Evolutionary conservation across 2,888 invertebrate genomes (phyloP), one percentile per base, ranked within the genome.

Genomic region (Dermolepida albohirtum): DNA sequence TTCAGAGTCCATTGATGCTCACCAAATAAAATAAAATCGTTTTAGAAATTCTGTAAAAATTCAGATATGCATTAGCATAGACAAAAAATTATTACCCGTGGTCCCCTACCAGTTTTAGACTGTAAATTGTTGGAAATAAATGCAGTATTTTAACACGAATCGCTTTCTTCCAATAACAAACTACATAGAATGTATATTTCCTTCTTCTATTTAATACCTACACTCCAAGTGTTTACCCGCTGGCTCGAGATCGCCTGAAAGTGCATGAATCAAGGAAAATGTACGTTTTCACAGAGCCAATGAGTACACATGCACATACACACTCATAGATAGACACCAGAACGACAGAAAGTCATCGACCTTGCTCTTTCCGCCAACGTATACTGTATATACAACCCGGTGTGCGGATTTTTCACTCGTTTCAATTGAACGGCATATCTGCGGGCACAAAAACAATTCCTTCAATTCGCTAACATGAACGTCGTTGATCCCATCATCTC

Each of bases 301-400:
- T 22, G 4, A 22, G 22, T 17, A 11, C 16, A 49, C 10, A 34
- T 34, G 34, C 4, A 34, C 34, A 34, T 49, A 10, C 10, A 49
- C 49, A 41, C 34, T 34, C 8, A 8, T 34, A 34, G 34, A 54
- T 39, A 62, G 5, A 17, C 16, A 49, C 47, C 29, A 16, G 34
- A 49, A 49, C 39, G 29, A 12, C 47, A 17, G 47, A 47, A 62
- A 47, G 59, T 62, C 59, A 62, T 49, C 59, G 59, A 62, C 59
- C 59, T 49, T 62, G 34, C 47, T 62, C 59, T 47, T 62, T 62
- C 59, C 59, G 59, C 59, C 59, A 59, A 62, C 59, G 57, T 59
- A 47, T 47, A 47, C 34, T 34, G 6, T 34, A 6, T 2, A 10
- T 34, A 34, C 34, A 34, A 10, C 34, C 11, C 47, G 43, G 59